Conservation (phyloP, 2,113 vertebrate genomes). For the Telmatochromis brichardi region DNA sequence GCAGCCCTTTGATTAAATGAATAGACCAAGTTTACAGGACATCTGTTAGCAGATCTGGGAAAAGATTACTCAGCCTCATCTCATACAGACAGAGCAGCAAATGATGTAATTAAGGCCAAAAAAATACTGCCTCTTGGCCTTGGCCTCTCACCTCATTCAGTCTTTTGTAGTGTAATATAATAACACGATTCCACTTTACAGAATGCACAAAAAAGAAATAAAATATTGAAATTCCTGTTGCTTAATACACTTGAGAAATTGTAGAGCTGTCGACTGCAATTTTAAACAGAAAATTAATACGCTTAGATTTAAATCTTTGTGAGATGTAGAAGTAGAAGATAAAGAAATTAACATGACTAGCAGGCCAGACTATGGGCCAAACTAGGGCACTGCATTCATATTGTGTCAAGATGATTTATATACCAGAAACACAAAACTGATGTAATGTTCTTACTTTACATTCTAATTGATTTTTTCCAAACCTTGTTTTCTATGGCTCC, state of each 20-base stretch:
- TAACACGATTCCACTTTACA: not conserved
- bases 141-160: conserved; percentile 12
- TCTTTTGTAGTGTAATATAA: not conserved
- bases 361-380: not conserved
- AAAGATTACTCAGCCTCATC: conserved; percentile 64
- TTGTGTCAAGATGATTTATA: not conserved
- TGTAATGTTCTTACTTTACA: not conserved
- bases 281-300: not conserved
- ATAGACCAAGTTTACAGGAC: conserved; percentile 54
- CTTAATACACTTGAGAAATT: not conserved
- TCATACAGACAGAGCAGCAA: conserved; percentile 41
- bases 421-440: not conserved
- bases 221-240: not conserved
- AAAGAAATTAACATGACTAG: not conserved
- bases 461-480: not conserved
- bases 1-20: conserved; percentile 71
- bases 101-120: conserved; percentile 54
- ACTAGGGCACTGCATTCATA: not conserved
- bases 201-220: not conserved
- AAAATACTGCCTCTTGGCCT: conserved; percentile 36
- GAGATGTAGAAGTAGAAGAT: not conserved
- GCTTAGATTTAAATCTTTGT: not conserved
- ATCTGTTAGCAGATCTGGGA: conserved; percentile 68
- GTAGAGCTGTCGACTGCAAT: not conserved
- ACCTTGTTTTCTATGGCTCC: not conserved